Conservation (phyloP, 2,797 vertebrate genomes). For the Crenuchus spilurus region DNA sequence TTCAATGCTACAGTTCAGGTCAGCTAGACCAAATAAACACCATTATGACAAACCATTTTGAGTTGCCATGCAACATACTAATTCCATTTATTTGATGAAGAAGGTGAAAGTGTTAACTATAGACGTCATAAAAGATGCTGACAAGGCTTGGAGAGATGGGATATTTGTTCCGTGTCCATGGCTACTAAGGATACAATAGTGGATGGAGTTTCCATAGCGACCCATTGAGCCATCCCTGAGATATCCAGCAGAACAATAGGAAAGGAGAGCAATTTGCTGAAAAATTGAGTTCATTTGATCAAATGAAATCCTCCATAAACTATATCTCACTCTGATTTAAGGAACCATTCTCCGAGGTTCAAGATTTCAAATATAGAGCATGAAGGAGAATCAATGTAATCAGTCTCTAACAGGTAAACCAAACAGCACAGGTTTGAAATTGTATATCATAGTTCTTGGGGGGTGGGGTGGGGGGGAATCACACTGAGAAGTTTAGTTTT, state of each 20-base stretch:
- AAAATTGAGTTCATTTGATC: slow-evolving; percentile 36
- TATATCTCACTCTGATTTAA: slow-evolving; percentile 4
- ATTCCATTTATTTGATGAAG: neutral
- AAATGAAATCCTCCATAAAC: slow-evolving; percentile 28
- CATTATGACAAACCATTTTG: neutral
- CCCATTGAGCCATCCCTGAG: slow-evolving; percentile 44
- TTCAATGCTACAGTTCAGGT: neutral
- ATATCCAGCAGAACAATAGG: slow-evolving; percentile 30
- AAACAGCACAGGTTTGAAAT: neutral
- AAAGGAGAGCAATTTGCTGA: slow-evolving; percentile 28
- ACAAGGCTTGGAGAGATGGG: neutral
- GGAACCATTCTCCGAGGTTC: neutral
- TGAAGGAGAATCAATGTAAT: neutral
- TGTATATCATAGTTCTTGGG: neutral
- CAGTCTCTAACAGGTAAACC: neutral
- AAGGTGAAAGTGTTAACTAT: neutral
- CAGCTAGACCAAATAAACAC: neutral
- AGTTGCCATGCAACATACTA: neutral
- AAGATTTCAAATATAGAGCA: neutral
- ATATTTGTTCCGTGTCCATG: slow-evolving; percentile 58
- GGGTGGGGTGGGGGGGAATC: neutral
- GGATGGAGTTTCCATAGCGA: slow-evolving; percentile 60
- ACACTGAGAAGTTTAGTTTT: neutral
- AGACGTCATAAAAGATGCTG: slow-evolving; percentile 6
- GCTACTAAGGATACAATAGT: slow-evolving; percentile 51